These are phyloP conservation scores for Eubucco bourcierii DNA, from an alignment of 2,113 vertebrate genomes.

Conservation along the genomic window DNA sequence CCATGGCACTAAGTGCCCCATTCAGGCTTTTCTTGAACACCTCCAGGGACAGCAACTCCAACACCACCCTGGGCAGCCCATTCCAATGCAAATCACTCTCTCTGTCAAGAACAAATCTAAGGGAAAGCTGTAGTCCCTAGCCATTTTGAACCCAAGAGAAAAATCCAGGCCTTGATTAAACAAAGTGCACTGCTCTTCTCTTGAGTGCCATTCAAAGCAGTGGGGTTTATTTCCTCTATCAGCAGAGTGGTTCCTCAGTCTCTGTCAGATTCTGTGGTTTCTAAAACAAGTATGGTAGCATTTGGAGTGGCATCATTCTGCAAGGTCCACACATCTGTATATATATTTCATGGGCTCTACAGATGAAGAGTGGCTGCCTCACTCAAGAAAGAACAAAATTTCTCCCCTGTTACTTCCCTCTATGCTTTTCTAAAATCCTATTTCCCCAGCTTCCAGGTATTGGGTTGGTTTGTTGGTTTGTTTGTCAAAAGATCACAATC, in stretches of 20 bases:
- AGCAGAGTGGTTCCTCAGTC: neutral
- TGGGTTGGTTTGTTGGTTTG: too few species aligned
- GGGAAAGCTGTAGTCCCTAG: neutral
- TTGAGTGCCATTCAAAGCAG: neutral
- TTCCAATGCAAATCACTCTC: too few species aligned
- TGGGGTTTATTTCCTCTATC: neutral
- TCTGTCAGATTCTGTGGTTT: neutral
- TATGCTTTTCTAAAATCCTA: neutral
- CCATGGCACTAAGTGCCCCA: too few species aligned
- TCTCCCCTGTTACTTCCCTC: neutral
- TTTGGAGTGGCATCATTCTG: neutral
- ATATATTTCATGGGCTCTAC: neutral
- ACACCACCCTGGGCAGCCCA: too few species aligned
- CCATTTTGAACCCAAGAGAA: neutral
- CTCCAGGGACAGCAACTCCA: too few species aligned
- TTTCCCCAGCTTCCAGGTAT: neutral
- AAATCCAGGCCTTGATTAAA: neutral
- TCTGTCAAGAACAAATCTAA: neutral
- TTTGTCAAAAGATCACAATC: too few species aligned
- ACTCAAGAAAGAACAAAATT: neutral
- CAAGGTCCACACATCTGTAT: neutral
- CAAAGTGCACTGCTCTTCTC: neutral
- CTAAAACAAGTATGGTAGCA: neutral
- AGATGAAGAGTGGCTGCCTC: neutral
- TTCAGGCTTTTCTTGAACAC: too few species aligned